Conservation (phyloP, 1,140 invertebrate genomes). For the Periplaneta americana region DNA sequence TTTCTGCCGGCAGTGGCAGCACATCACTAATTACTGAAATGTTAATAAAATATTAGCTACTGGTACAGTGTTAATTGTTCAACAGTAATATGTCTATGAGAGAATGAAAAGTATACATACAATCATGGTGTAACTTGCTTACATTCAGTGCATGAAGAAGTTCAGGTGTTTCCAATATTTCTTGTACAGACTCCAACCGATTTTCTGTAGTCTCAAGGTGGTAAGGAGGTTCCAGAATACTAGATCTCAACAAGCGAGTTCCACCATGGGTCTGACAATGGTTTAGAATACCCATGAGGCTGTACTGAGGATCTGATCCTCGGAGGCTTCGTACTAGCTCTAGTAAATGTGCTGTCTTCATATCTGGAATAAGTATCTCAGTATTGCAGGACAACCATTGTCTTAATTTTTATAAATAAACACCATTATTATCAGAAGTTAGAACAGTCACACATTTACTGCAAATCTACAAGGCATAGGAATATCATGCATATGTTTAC, state of each 20-base stretch:
- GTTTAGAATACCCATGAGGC: slow-evolving; percentile 70
- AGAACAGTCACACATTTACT: no score
- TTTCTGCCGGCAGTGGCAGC: no score
- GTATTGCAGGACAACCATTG: no score
- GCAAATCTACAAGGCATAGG: no score
- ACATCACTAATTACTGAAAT: no score
- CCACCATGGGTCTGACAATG: slow-evolving; percentile 75
- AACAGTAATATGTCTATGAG: no score
- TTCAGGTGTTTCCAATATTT: slow-evolving; percentile 59
- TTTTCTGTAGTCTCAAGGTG: slow-evolving; percentile 56
- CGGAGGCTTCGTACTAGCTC: slow-evolving; percentile 60
- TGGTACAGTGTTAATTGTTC: no score
- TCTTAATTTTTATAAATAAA: no score
- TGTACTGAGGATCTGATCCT: slow-evolving; percentile 40
- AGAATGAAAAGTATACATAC: background rate
- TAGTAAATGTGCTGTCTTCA: slow-evolving; percentile 60
- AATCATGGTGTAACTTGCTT: slow-evolving; percentile 6
- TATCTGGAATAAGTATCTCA: no score
- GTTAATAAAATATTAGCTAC: no score
- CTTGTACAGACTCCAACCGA: slow-evolving; percentile 65
- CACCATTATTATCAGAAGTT: no score
- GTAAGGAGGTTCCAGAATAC: slow-evolving; percentile 75
- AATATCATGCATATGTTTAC: no score
- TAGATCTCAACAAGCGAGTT: slow-evolving; percentile 64
- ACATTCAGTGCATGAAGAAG: slow-evolving; percentile 49